phyloP scores from a whole-genome alignment of 1,140 invertebrate species.

The Centruroides sculpturatus region DNA sequence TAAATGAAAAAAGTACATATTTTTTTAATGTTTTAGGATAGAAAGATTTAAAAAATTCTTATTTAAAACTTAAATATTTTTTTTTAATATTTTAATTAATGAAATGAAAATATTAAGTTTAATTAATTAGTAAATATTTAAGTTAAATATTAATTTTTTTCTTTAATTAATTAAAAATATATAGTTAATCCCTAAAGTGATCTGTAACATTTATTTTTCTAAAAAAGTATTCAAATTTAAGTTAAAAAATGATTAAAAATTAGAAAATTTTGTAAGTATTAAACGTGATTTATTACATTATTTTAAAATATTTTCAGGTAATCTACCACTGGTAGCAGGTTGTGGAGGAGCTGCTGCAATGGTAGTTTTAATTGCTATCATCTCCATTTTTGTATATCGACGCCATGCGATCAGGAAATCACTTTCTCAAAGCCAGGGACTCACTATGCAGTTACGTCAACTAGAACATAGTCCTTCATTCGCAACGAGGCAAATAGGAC shows the following conservation, averaged over 20 bases:
- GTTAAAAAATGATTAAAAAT: too few species aligned
- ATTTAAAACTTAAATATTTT: too few species aligned
- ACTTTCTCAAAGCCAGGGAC: constrained; percentile 7
- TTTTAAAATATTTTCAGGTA: constrained; percentile 3
- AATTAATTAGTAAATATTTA: too few species aligned
- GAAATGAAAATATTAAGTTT: too few species aligned
- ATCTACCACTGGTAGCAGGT: constrained; percentile 17
- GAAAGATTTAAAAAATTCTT: too few species aligned
- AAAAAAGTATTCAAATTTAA: too few species aligned
- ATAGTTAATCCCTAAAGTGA: background rate
- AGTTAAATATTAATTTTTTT: background rate
- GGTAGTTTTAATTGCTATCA: constrained; percentile 7
- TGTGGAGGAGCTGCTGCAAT: constrained; percentile 14
- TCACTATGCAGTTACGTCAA: constrained; percentile 17
- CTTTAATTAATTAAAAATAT: background rate
- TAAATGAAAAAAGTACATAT: too few species aligned
- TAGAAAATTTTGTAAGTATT: too few species aligned
- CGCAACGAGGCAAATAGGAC: background rate
- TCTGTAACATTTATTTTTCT: background rate
- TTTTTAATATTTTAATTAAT: too few species aligned
- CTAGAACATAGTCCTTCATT: constrained; percentile 19
- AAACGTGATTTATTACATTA: background rate
- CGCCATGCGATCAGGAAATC: background rate
- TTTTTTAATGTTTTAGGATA: too few species aligned
- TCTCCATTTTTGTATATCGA: constrained; percentile 10